Percentiles rank a stretch among this genome's conserved stretches.
phyloP scores from a whole-genome alignment of 2,113 vertebrate genomes.

The Eubucco bourcierii region DNA sequence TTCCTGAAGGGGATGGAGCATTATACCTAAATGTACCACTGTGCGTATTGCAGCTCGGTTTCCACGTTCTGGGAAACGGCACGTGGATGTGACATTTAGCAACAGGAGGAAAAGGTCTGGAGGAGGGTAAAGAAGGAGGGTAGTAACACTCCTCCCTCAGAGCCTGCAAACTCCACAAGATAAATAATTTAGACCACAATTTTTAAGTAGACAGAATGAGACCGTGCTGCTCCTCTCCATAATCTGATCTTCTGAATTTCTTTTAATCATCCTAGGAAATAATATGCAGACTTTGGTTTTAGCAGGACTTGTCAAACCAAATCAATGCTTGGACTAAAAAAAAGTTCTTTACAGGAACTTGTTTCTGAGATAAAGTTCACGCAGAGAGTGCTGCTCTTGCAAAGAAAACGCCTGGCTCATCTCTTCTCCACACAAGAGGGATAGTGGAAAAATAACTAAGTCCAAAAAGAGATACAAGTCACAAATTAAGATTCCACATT shows the following conservation, averaged over 20 bases:
- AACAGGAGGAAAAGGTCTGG: neutral
- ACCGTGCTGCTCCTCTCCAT: neutral
- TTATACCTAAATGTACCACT: neutral
- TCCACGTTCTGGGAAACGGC: neutral
- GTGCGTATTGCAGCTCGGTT: neutral
- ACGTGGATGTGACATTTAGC: neutral
- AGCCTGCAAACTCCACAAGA: neutral
- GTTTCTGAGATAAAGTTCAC: neutral
- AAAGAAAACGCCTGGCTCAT: neutral
- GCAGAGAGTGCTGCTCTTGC: neutral
- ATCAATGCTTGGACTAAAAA: neutral
- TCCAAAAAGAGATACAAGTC: neutral
- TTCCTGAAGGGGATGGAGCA: neutral
- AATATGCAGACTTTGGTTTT: neutral
- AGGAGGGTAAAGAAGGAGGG: neutral
- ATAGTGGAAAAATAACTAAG: neutral
- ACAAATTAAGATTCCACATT: neutral
- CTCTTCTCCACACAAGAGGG: neutral
- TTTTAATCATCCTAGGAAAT: neutral
- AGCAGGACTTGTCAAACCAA: neutral
- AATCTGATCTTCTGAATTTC: neutral
- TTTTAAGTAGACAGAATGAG: constrained; percentile 3
- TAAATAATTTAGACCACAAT: neutral
- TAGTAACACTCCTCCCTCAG: neutral
- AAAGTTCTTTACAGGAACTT: neutral